A percentile compares a stretch with the other conserved stretches of the same genome.
Conservation (phyloP, 2,888 invertebrate species). For the Stenichneumon culpator region DNA sequence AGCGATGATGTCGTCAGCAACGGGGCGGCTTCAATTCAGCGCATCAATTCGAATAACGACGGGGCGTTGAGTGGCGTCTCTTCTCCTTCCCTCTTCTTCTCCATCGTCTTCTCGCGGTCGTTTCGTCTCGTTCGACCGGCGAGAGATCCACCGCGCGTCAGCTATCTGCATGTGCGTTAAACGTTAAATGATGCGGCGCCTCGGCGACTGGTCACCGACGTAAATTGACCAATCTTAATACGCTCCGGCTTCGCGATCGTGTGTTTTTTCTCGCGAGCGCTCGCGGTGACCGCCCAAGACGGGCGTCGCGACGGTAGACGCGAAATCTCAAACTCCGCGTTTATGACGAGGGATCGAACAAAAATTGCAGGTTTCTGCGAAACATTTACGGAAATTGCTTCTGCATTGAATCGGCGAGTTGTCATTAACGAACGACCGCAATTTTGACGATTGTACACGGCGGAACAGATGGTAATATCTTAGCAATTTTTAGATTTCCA, state of each 20-base stretch:
- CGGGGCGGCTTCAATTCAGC: slow-evolving; percentile 78
- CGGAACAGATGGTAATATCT: no score
- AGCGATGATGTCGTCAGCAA: slow-evolving; percentile 78
- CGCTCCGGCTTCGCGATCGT: slow-evolving; percentile 41
- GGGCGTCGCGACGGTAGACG: slow-evolving; percentile 15
- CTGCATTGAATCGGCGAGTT: no score
- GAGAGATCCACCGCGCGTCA: slow-evolving; percentile 58
- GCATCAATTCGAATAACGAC: slow-evolving; percentile 82
- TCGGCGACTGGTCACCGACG: slow-evolving; percentile 80
- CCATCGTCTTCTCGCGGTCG: slow-evolving; percentile 48
- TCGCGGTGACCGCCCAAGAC: neutral
- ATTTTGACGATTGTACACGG: no score
- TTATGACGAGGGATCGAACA: no score
- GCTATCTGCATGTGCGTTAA: slow-evolving; percentile 75
- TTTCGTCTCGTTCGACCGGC: slow-evolving; percentile 12
- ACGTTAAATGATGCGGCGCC: slow-evolving; percentile 83
- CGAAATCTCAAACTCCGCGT: neutral
- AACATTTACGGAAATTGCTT: no score
- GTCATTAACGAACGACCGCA: no score
- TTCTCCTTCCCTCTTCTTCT: slow-evolving; percentile 60
- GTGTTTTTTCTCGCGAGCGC: slow-evolving; percentile 3
- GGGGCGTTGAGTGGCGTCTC: slow-evolving; percentile 77
- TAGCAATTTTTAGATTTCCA: no score
- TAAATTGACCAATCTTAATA: slow-evolving; percentile 82
- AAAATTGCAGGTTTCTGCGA: no score